phyloP scores from a whole-genome alignment of 2,113 vertebrate species.

The Chionis minor region DNA sequence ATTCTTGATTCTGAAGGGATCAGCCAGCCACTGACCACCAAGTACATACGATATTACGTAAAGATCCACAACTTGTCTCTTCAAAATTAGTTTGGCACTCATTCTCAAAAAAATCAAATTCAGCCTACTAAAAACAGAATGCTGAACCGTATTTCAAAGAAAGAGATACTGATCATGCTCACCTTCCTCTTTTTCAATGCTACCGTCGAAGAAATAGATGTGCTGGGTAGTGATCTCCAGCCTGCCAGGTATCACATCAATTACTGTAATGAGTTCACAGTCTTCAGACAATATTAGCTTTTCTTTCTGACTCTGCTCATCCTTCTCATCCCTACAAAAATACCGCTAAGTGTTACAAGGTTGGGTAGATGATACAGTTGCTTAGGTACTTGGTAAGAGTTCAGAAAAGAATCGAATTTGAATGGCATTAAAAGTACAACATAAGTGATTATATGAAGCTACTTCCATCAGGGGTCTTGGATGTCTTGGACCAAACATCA shows the following conservation, averaged over 20 bases:
- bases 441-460: neutral
- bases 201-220: slow-evolving; percentile 93
- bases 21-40: neutral
- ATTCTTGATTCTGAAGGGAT: neutral
- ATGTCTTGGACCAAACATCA: neutral
- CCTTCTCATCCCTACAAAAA: slow-evolving; percentile 83
- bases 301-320: slow-evolving; percentile 91
- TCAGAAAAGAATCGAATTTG: neutral
- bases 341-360: neutral
- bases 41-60: neutral
- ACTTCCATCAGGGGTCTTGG: neutral
- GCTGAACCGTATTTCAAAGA: neutral
- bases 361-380: neutral
- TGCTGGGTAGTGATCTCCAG: slow-evolving; percentile 95
- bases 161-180: neutral
- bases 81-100: neutral
- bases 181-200: slow-evolving; percentile 95
- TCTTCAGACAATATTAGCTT: slow-evolving; percentile 91
- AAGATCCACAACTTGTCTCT: neutral
- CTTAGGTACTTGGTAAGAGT: neutral
- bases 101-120: neutral
- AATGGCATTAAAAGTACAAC: neutral
- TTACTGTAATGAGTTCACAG: slow-evolving; percentile 92
- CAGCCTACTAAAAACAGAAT: neutral
- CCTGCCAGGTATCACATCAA: slow-evolving; percentile 90